Conservation (phyloP, 2,797 vertebrate genomes). For the Helicolenus hilgendorfi region DNA sequence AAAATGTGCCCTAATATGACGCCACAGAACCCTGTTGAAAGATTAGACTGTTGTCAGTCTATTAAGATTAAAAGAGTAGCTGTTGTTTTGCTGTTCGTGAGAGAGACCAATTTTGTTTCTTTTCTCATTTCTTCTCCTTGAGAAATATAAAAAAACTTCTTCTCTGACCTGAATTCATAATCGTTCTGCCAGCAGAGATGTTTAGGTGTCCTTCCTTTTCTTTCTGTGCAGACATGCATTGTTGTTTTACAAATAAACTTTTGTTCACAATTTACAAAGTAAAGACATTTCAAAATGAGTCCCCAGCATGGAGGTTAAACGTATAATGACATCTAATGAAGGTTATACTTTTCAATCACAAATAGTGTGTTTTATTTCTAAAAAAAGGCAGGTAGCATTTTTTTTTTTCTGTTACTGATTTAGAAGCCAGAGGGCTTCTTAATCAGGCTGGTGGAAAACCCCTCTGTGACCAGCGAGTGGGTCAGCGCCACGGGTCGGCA, state of each 20-base stretch:
- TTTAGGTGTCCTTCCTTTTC: not conserved
- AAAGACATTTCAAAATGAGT: not conserved
- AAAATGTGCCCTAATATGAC: not conserved
- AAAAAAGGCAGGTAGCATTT: not conserved
- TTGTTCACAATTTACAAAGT: not conserved
- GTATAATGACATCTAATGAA: not conserved
- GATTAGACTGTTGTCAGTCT: too few relatives aligned
- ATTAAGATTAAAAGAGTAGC: too few relatives aligned
- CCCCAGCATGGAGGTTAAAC: not conserved
- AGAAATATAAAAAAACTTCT: not conserved
- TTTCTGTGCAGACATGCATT: not conserved
- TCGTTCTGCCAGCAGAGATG: not conserved
- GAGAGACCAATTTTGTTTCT: not conserved
- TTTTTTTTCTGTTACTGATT: not conserved
- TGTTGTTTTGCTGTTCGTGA: too few relatives aligned
- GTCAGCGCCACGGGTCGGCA: slow-evolving; percentile 25
- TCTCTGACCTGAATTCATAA: not conserved
- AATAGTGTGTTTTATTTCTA: not conserved
- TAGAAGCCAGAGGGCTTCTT: not conserved
- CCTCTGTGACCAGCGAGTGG: slow-evolving; percentile 1
- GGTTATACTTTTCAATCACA: not conserved
- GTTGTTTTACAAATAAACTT: not conserved
- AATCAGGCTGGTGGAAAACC: not conserved
- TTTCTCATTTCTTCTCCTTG: not conserved
- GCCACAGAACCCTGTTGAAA: not conserved